Evolutionary conservation across 2,113 vertebrate genomes (phyloP).

Genomic region (Cryptotis parvus): DNA sequence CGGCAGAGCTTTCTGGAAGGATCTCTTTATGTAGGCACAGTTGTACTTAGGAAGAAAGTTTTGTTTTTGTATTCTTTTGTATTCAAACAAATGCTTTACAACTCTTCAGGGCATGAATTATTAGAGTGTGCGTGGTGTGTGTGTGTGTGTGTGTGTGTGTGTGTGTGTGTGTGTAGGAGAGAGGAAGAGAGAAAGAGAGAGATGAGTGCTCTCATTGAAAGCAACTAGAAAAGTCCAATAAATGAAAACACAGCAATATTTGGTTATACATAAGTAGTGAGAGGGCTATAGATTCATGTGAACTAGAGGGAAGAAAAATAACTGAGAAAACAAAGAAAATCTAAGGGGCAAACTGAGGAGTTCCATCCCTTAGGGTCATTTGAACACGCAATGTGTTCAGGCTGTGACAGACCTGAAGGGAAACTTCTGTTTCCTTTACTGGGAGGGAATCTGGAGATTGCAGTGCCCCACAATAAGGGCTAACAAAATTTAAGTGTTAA

Average conservation of each 20-base stretch:
- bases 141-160: no score
- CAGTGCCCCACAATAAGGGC: background rate
- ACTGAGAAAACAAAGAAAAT: background rate
- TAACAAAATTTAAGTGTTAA: background rate
- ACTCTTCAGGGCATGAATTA: background rate
- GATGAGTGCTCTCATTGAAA: background rate
- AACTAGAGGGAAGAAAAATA: background rate
- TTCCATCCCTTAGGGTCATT: background rate
- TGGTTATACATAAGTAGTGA: background rate
- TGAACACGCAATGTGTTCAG: background rate
- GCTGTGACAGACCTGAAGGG: background rate
- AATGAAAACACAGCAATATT: background rate
- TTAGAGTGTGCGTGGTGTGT: no score
- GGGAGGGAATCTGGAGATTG: background rate
- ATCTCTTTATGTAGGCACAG: background rate
- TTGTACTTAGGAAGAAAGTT: background rate
- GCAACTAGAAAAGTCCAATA: slow-evolving; percentile 3
- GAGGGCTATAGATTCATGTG: background rate
- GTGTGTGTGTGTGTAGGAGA: no score
- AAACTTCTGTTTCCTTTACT: background rate
- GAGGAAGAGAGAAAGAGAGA: background rate
- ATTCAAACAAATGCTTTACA: slow-evolving; percentile 19
- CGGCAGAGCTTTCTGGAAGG: background rate
- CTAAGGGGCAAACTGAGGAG: background rate
- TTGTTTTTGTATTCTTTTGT: background rate